Conservation (phyloP, 2,113 vertebrate species). For the Anolis sagrei region DNA sequence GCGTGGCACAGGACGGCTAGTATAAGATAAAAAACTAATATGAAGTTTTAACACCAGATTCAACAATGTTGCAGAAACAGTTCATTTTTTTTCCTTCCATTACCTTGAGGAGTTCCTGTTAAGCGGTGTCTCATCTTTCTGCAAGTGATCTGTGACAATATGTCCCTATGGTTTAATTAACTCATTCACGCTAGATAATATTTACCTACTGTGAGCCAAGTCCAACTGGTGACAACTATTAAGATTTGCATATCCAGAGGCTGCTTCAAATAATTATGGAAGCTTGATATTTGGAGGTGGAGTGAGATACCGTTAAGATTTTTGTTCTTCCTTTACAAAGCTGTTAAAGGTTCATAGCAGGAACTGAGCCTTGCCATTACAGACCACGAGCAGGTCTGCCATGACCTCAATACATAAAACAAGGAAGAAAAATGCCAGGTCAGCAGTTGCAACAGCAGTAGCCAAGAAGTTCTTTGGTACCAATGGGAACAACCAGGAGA, state of each 20-base stretch:
- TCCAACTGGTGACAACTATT: constrained; percentile 21
- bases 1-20: too few species aligned
- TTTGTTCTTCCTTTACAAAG: neutral
- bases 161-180: constrained; percentile 49
- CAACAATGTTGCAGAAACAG: constrained; percentile 18
- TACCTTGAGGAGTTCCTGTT: neutral
- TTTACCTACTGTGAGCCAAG: constrained; percentile 37
- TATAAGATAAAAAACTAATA: neutral
- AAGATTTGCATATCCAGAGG: constrained; percentile 28
- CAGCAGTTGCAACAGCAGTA: constrained; percentile 20
- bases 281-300: neutral
- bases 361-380: neutral
- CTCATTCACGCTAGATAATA: neutral
- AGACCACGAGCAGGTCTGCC: neutral
- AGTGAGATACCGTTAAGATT: neutral
- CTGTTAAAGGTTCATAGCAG: accelerated
- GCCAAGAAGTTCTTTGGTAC: neutral
- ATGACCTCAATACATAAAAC: constrained; percentile 9
- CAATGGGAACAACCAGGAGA: constrained; percentile 28
- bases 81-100: neutral
- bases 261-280: constrained; percentile 45
- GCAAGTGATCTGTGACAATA: constrained; percentile 4
- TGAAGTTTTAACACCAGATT: neutral
- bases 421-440: constrained; percentile 27
- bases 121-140: constrained; percentile 32